A percentile compares a stretch with the other conserved stretches of the same genome.
phyloP scores from a whole-genome alignment of 2,113 vertebrate genomes.

The Amazona guildingii region DNA sequence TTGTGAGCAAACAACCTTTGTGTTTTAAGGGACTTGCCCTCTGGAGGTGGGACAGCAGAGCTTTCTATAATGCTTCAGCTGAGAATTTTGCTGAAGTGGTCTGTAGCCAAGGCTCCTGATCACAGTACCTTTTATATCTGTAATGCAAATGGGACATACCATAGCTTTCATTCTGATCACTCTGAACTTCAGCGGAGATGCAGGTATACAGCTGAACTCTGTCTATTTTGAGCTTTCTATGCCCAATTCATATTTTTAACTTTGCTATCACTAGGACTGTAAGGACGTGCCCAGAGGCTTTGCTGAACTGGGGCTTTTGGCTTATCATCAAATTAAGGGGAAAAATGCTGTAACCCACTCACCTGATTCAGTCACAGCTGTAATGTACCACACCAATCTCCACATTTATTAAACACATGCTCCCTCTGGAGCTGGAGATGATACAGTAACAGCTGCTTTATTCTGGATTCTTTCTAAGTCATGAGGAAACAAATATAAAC shows the following conservation, averaged over 20 bases:
- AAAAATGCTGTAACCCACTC: not conserved
- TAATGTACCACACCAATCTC: not conserved
- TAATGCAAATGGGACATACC: not conserved
- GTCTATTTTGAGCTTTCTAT: not conserved
- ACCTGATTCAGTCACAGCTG: not conserved
- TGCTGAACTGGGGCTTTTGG: not conserved
- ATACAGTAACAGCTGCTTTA: slow-evolving; percentile 26
- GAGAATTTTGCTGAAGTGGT: not conserved
- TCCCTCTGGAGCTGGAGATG: slow-evolving; percentile 52
- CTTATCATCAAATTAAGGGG: not conserved
- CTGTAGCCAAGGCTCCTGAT: not conserved
- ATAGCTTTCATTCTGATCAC: not conserved
- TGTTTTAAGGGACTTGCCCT: not conserved
- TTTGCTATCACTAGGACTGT: not conserved
- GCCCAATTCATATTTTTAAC: not conserved
- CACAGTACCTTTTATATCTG: not conserved
- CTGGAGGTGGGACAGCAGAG: not conserved
- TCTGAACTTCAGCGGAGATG: not conserved
- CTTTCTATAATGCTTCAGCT: not conserved
- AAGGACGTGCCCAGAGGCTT: not conserved
- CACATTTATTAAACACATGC: slow-evolving; percentile 53
- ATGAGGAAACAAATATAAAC: not conserved
- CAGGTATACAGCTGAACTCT: not conserved
- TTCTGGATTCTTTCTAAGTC: not conserved
- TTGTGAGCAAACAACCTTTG: not conserved